Base-by-base conservation (phyloP, 1,140 invertebrate species). In the Philotrypesis tridentata region DNA sequence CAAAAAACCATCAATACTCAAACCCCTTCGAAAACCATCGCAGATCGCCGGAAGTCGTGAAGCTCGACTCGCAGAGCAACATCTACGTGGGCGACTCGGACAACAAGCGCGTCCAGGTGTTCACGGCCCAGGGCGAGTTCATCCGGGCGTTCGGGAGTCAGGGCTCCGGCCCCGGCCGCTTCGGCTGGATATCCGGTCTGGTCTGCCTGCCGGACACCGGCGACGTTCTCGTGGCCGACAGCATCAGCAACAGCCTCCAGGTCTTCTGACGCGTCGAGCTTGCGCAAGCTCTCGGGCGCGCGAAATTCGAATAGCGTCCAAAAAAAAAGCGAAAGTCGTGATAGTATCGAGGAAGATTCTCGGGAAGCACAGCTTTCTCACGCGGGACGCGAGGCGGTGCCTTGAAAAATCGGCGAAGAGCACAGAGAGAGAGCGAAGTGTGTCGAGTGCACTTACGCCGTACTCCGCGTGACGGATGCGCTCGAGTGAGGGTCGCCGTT, bases 61-160 rank as follows among this genome's bases (percentile, higher is more conserved):
- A 94, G 0, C 93, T 96, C 0, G 96, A 96, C 88, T 92, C 92
- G 2, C 87, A 94, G 85, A 95, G 95, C 4, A 95, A 95, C 86
- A 94, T 96, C 71, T 88, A 96, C 3, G 95, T 97, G 0, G 96
- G 95, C 0, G 96, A 96, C 87, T 95, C 94, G 21, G 96, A 95
- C 2, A 97, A 96, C 88, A 94, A 94, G 70, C 92, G 96, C 29
- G 92, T 97, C 11, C 95, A 96, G 89, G 93, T 96, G 17, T 96
- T 96, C 87, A 92, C 94, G 73, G 92, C 93, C 0, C 93, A 94
- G 75, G 95, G 95, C 31, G 91, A 93, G 76, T 91, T 95, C 31
- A 91, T 96, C 3, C 92, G 94, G 80, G 92, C 94, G 63, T 94
- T 96, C 86, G 95, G 95, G 11, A 90, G 92, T 40, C 91, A 93